phyloP scores from a whole-genome alignment of 1,140 invertebrate genomes.

The Metopolophium dirhodum region DNA sequence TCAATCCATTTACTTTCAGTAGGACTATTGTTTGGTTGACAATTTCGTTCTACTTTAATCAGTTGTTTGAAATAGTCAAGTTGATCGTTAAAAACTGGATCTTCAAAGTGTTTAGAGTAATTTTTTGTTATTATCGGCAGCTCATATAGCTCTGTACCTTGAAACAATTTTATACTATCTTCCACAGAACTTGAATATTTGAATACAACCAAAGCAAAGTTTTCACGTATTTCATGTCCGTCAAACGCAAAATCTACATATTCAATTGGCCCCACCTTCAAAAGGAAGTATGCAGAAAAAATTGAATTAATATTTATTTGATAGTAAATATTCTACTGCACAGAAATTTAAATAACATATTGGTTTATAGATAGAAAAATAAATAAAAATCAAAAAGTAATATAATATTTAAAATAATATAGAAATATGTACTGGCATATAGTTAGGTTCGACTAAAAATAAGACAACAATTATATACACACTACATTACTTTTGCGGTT shows the following conservation, averaged over 20 bases:
- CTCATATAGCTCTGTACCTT: constrained; percentile 22
- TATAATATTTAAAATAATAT: neutral
- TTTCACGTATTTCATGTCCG: neutral
- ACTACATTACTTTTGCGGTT: neutral
- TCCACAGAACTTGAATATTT: constrained; percentile 43
- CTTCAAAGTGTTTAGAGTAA: neutral
- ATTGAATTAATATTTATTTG: neutral
- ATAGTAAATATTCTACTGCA: neutral
- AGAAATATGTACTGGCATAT: neutral
- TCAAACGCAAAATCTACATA: constrained; percentile 29
- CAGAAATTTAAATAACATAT: neutral
- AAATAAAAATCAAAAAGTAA: neutral
- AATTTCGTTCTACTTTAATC: neutral
- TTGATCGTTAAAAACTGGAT: constrained; percentile 40
- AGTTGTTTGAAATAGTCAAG: constrained; percentile 43
- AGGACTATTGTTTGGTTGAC: neutral
- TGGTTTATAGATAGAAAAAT: neutral
- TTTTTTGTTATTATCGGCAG: constrained; percentile 26
- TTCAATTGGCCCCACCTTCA: constrained; percentile 43
- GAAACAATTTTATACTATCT: constrained; percentile 33
- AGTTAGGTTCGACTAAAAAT: neutral
- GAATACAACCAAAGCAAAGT: constrained; percentile 41
- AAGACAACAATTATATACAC: neutral
- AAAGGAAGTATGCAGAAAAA: neutral
- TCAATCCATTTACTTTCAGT: neutral